These are phyloP conservation scores for Lagenorhynchus albirostris DNA, from an alignment of 2,113 vertebrate species.

Conservation along the genomic window DNA sequence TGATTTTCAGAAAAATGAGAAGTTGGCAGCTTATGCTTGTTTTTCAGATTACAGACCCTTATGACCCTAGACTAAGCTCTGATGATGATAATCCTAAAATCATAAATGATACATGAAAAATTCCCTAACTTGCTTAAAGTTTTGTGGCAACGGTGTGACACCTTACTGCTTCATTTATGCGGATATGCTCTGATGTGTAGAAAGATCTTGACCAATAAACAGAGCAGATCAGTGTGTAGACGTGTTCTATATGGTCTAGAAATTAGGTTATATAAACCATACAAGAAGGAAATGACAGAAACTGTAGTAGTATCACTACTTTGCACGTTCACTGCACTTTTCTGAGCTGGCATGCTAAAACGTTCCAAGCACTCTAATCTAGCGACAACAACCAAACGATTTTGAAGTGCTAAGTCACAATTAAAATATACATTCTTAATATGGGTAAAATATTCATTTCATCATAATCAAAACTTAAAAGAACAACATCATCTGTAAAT, in stretches of 20 bases:
- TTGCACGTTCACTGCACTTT: neutral
- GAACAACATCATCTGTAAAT: neutral
- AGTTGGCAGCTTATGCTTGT: neutral
- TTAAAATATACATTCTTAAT: neutral
- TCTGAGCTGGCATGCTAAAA: neutral
- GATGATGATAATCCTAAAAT: neutral
- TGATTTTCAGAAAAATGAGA: neutral
- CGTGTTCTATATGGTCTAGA: neutral
- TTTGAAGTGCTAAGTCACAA: neutral
- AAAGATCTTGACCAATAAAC: neutral
- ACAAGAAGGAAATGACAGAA: neutral
- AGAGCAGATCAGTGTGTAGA: neutral
- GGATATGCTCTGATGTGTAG: neutral
- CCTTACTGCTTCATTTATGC: neutral
- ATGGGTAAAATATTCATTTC: neutral
- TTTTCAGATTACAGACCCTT: neutral
- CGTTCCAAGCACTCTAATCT: neutral
- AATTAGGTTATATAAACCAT: neutral
- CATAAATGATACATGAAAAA: conserved; percentile 23
- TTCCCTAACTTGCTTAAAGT: neutral
- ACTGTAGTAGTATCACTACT: neutral
- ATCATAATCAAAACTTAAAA: neutral
- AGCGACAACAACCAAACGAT: neutral
- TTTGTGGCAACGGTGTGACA: neutral
- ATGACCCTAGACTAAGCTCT: neutral